phyloP scores from a whole-genome alignment of 1,140 invertebrate species.

The Epicauta chinensis region DNA sequence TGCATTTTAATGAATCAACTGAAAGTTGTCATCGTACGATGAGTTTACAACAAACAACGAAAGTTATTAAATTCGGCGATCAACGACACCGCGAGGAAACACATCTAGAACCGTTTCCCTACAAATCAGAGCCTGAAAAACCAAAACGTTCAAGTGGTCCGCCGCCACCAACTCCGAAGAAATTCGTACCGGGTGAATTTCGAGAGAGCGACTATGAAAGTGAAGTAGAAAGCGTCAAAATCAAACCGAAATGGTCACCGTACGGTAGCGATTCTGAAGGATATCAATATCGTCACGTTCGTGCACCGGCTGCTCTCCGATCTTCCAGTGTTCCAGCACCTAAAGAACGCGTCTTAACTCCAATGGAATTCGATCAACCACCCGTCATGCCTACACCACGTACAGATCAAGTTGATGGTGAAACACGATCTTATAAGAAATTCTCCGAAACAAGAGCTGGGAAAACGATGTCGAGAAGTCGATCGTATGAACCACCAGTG shows the following conservation, averaged over 20 bases:
- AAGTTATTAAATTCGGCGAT: constrained; percentile 60
- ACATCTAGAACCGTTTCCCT: constrained; percentile 47
- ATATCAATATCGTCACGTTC: constrained; percentile 54
- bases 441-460: constrained; percentile 28
- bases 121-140: constrained; percentile 41
- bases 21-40: constrained; percentile 57
- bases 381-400: constrained; percentile 39
- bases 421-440: constrained; percentile 24
- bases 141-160: constrained; percentile 39
- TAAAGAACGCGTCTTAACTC: constrained; percentile 48
- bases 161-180: constrained; percentile 53
- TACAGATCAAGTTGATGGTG: constrained; percentile 25
- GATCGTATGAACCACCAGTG: constrained; percentile 33
- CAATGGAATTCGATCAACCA: constrained; percentile 58
- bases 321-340: constrained; percentile 46
- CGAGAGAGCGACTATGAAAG: constrained; percentile 67
- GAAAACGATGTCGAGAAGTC: constrained; percentile 37
- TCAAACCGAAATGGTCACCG: constrained; percentile 56
- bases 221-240: constrained; percentile 54
- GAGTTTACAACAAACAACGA: constrained; percentile 61
- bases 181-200: constrained; percentile 61
- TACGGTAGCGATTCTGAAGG: constrained; percentile 52
- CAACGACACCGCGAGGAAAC: constrained; percentile 35
- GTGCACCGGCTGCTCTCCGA: constrained; percentile 43
- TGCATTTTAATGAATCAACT: constrained; percentile 62